phyloP scores from a whole-genome alignment of 2,113 vertebrate species.

The Hemichromis elongatus region DNA sequence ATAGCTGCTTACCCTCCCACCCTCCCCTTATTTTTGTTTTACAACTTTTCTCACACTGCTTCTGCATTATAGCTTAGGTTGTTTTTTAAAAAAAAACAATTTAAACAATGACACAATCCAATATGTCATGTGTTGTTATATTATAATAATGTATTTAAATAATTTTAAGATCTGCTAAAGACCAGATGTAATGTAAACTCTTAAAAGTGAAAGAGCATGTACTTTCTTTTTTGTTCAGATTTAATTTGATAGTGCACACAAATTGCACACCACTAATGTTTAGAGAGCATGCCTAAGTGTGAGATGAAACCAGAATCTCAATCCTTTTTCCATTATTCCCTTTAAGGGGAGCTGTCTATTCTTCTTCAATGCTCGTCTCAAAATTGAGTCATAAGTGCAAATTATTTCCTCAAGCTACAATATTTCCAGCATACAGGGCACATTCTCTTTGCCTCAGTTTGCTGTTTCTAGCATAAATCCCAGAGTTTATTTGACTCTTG shows the following conservation, averaged over 20 bases:
- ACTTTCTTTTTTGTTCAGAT: not conserved
- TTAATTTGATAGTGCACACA: not conserved
- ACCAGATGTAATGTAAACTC: not conserved
- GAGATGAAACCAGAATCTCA: not conserved
- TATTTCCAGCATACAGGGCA: not conserved
- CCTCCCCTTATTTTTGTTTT: accelerated
- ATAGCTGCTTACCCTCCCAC: not conserved
- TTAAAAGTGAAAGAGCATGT: not conserved
- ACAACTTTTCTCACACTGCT: not conserved
- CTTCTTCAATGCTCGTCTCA: not conserved
- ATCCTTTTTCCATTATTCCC: not conserved
- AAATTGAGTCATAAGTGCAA: not conserved
- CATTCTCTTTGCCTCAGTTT: not conserved
- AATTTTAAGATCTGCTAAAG: not conserved
- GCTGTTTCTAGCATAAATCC: not conserved
- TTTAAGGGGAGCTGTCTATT: not conserved
- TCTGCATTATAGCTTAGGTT: not conserved
- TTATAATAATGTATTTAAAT: not conserved
- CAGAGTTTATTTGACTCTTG: not conserved
- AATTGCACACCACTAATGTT: not conserved
- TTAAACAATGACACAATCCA: not conserved
- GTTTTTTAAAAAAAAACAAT: not conserved
- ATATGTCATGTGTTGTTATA: not conserved
- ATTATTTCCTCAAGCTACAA: not conserved
- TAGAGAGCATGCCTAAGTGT: not conserved